phyloP scores from a whole-genome alignment of 2,113 vertebrate species.

The Saguinus imperator region DNA sequence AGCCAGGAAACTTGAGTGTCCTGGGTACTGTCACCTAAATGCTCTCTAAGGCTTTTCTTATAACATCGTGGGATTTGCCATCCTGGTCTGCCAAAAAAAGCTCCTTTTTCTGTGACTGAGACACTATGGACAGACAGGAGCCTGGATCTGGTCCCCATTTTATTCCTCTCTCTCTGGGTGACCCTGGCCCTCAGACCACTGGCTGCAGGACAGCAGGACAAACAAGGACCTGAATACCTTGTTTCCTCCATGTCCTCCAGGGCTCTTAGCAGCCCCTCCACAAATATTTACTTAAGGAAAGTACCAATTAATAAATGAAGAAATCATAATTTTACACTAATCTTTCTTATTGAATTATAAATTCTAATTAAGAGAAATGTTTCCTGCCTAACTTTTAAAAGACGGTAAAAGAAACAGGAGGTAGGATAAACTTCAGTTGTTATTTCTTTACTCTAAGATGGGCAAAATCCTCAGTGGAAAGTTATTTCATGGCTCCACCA shows the following conservation, averaged over 20 bases:
- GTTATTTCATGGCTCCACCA: not conserved
- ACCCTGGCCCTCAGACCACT: not conserved
- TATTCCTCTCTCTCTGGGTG: not conserved
- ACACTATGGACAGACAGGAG: not conserved
- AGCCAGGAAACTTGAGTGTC: not conserved
- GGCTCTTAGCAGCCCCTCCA: not conserved
- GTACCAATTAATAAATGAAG: not conserved
- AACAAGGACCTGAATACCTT: not conserved
- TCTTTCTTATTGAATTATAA: not conserved
- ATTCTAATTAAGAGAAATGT: not conserved
- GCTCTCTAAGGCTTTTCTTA: not conserved
- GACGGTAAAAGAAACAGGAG: not conserved
- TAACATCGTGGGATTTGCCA: not conserved
- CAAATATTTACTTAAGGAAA: not conserved
- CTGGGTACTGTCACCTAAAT: not conserved
- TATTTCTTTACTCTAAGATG: not conserved
- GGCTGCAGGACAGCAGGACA: not conserved
- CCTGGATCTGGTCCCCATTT: not conserved
- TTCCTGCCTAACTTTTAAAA: not conserved
- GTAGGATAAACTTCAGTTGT: not conserved
- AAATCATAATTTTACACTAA: slow-evolving; percentile 34
- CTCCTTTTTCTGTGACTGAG: not conserved
- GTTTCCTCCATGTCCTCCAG: not conserved
- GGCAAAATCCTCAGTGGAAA: not conserved
- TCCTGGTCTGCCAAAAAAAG: not conserved